phyloP scores from a whole-genome alignment of 1,140 invertebrate genomes.

The Megathymus violae region DNA sequence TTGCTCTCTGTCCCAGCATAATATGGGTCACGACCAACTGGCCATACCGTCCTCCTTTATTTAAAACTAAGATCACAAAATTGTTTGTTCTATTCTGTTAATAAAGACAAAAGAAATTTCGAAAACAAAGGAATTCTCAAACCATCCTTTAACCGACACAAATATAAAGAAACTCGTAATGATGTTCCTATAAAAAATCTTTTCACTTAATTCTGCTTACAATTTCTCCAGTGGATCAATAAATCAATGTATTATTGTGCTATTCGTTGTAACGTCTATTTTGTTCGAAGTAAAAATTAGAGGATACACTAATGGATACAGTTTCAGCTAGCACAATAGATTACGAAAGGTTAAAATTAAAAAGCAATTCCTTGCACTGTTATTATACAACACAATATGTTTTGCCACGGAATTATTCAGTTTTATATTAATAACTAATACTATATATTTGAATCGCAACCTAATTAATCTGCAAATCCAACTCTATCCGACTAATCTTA shows the following conservation, averaged over 20 bases:
- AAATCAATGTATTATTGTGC: background rate
- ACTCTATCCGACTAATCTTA: too few relatives aligned
- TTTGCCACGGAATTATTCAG: too few relatives aligned
- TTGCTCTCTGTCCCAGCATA: slow-evolving; percentile 63
- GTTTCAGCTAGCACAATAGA: background rate
- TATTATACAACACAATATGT: too few relatives aligned
- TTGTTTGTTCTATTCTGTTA: background rate
- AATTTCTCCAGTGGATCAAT: background rate
- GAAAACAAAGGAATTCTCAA: background rate
- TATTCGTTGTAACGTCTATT: background rate
- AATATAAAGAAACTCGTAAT: background rate
- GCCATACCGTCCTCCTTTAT: slow-evolving; percentile 41
- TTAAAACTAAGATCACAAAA: slow-evolving; percentile 34
- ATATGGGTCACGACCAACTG: slow-evolving; percentile 66
- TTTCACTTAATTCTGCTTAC: background rate
- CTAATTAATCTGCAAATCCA: too few relatives aligned
- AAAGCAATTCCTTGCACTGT: too few relatives aligned
- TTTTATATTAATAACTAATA: too few relatives aligned
- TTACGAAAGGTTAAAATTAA: background rate
- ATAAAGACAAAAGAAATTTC: background rate
- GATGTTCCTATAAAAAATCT: background rate
- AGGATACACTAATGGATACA: background rate
- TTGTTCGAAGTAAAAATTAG: background rate
- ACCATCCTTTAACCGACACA: background rate
- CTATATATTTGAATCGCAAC: too few relatives aligned